These are phyloP conservation scores for Zaprionus capensis DNA, from an alignment of 1,140 invertebrate genomes.

Conservation along the genomic window DNA sequence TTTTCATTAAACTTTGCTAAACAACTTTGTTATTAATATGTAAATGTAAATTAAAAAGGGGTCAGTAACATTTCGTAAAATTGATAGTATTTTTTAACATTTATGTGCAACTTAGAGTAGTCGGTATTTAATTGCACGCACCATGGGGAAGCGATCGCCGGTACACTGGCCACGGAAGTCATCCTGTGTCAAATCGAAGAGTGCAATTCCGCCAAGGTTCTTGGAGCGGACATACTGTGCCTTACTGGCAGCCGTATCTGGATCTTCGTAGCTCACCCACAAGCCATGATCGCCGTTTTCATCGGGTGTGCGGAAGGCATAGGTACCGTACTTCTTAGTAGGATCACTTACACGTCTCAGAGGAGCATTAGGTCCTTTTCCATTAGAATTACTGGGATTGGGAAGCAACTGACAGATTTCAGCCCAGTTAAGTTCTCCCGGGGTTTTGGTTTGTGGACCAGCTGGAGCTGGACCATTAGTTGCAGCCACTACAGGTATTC, in stretches of 20 bases:
- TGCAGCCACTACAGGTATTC: constrained; percentile 88
- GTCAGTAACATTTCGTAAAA: constrained; percentile 47
- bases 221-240: constrained; percentile 90
- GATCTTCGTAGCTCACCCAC: constrained; percentile 96
- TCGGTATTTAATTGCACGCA: constrained; percentile 87
- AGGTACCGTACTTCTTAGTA: constrained; percentile 90
- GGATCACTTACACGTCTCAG: constrained; percentile 89
- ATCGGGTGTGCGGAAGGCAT: constrained; percentile 89
- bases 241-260: constrained; percentile 92
- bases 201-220: constrained; percentile 91
- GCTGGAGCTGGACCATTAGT: constrained; percentile 88
- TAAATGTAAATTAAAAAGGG: not conserved
- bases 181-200: constrained; percentile 92
- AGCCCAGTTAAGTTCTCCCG: constrained; percentile 91
- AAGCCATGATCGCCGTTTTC: constrained; percentile 88
- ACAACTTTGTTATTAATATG: constrained; percentile 83
- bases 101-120: constrained; percentile 80
- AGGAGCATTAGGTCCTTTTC: constrained; percentile 86
- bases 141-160: constrained; percentile 90
- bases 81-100: not conserved
- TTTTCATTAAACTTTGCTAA: constrained; percentile 72
- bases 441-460: constrained; percentile 87
- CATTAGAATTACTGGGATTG: constrained; percentile 86
- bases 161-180: constrained; percentile 93
- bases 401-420: constrained; percentile 91